A percentile compares a stretch with the other conserved stretches of the same genome.
Evolutionary conservation across 1,140 invertebrate genomes (phyloP).

Genomic region (Bombus haemorrhoidalis): DNA sequence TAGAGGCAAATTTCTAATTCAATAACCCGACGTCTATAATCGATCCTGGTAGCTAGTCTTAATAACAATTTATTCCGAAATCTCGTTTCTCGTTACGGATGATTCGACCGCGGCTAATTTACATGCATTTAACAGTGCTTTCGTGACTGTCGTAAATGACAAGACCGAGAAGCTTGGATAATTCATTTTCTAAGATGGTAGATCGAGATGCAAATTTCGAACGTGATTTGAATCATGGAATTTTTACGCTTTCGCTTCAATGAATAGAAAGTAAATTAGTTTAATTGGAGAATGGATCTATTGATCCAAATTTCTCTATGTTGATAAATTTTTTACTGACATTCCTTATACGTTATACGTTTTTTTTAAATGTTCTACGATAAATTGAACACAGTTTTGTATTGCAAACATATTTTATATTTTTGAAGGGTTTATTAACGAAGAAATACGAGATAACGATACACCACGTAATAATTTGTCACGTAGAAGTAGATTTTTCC

Average conservation of each 20-base stretch:
- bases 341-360: too few species aligned
- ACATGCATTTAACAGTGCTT: not conserved
- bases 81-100: not conserved
- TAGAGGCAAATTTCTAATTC: not conserved
- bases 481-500: too few species aligned
- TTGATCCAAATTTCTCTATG: not conserved
- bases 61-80: slow-evolving; percentile 13
- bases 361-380: too few species aligned
- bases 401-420: too few species aligned
- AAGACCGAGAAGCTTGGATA: not conserved
- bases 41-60: not conserved
- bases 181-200: not conserved
- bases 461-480: too few species aligned
- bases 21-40: not conserved
- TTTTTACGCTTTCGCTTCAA: not conserved
- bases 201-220: not conserved
- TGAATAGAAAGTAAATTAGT: not conserved
- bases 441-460: too few species aligned
- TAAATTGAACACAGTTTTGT: too few species aligned
- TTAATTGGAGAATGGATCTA: not conserved
- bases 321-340: too few species aligned
- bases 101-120: not conserved
- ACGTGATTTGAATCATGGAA: not conserved
- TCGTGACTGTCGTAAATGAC: not conserved
- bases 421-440: too few species aligned